Conservation (phyloP, 1,140 invertebrate genomes). For the Cydia amplana region DNA sequence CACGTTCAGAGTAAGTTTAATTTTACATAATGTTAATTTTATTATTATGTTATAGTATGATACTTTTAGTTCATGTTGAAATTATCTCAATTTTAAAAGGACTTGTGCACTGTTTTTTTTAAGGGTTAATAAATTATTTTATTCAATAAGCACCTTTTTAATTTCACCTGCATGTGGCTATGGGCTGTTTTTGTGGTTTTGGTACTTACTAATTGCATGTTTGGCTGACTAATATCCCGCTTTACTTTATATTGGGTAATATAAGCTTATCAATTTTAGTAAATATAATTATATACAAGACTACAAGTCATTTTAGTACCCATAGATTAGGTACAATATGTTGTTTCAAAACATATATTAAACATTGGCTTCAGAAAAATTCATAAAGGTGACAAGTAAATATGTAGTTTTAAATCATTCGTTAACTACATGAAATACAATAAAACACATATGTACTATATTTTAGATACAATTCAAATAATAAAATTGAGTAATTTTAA, state of each 20-base stretch:
- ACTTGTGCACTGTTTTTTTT: slow-evolving; percentile 27
- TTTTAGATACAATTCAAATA: no score
- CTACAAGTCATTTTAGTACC: no score
- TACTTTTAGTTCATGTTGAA: slow-evolving; percentile 17
- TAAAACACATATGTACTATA: no score
- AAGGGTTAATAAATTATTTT: slow-evolving; percentile 26
- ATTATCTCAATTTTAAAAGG: slow-evolving; percentile 6
- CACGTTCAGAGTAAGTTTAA: slow-evolving; percentile 37
- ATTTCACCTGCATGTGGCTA: slow-evolving; percentile 17
- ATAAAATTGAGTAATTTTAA: no score
- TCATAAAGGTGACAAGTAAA: no score
- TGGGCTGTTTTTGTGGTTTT: slow-evolving; percentile 1
- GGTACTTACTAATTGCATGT: slow-evolving; percentile 1
- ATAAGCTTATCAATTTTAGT: not conserved
- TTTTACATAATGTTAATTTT: slow-evolving; percentile 18
- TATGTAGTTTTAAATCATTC: no score
- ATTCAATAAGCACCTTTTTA: slow-evolving; percentile 9
- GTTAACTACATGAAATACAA: no score
- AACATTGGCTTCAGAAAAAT: no score
- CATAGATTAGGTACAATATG: no score
- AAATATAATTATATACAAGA: no score
- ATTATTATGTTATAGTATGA: slow-evolving; percentile 3
- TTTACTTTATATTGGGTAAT: not conserved
- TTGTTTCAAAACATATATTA: no score
- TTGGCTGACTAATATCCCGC: slow-evolving; percentile 5